Base-by-base conservation (phyloP, 2,113 vertebrate genomes). In the Talpa occidentalis region DNA sequence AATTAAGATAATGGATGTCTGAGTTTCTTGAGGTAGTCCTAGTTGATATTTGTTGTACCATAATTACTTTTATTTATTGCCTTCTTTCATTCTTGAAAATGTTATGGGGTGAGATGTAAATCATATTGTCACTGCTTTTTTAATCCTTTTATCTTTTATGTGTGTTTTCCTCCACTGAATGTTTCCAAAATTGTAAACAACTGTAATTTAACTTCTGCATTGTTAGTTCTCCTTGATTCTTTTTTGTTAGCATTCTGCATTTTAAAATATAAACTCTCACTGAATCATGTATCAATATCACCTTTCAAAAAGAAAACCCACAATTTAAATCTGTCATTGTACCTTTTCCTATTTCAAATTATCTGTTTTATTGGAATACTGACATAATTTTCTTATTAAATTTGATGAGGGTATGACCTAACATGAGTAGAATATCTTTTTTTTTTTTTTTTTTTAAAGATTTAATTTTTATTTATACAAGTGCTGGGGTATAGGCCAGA, bases 361-460 rank as follows among this genome's bases (percentile, higher is more conserved):
- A 6, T 70, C 15, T 72, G n/a, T 74, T 69, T 72, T n/a, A 26
- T 22, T 79, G 44, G 49, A 2, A 52, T 79, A 69, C 24, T 94
- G 59, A 84, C 40, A 59, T 66, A 59, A 83, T 78, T 60, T 92
- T 37, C 14, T 88, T 56, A 37, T 90, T 86, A 60, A 82, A 35
- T 73, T 82, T 54, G 16, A 60, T 10, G 47, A 83, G 21, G 21
- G 24, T 62, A n/a, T 83, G 4, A 35, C 62, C 37, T 66, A 83
- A 78, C 10, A 12, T 76, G 44, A 26, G 9, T 90, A 76, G 42
- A 92, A 80, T 92, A 89, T 66, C 87, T 10, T 89, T 90, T 32
- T 67, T 52, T 89, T 90, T 32, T 67, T 52, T 89, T 90, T 32
- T 67, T 52, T n/a, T n/a, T n/a, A n/a, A n/a, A n/a, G n/a, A n/a